These are phyloP conservation scores for Corynorhinus townsendii DNA, from an alignment of 2,113 vertebrate genomes.

Conservation along the genomic window DNA sequence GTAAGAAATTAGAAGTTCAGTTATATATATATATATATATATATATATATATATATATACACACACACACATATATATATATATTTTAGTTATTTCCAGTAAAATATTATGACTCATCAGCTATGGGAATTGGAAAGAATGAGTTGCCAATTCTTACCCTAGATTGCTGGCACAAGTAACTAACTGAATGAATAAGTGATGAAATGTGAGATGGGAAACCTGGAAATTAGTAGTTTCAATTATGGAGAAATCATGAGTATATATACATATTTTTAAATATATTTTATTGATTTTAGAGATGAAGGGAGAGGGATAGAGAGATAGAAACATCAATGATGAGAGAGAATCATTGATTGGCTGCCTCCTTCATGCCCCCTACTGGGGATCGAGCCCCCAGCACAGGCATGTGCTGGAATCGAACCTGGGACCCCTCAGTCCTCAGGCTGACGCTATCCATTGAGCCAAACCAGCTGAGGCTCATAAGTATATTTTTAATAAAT, in stretches of 20 bases:
- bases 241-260: background rate
- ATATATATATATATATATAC: background rate
- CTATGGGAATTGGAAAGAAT: background rate
- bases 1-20: background rate
- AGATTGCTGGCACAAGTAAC: background rate
- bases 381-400: too few species aligned
- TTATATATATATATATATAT: background rate
- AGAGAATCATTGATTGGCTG: too few species aligned
- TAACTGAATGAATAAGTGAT: background rate
- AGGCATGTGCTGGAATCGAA: too few species aligned
- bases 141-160: background rate
- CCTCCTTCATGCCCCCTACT: too few species aligned
- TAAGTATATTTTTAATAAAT: background rate
- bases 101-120: background rate
- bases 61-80: too few species aligned
- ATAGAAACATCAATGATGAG: too few species aligned
- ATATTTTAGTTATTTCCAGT: background rate
- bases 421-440: too few species aligned
- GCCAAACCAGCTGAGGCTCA: too few species aligned
- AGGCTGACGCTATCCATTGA: too few species aligned
- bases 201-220: background rate
- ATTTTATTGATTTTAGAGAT: too few species aligned
- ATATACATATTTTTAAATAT: too few species aligned
- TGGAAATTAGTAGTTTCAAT: background rate
- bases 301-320: too few species aligned